Evolutionary conservation across 1,140 invertebrate species (phyloP).

Genomic region (Trachymyrmex septentrionalis): DNA sequence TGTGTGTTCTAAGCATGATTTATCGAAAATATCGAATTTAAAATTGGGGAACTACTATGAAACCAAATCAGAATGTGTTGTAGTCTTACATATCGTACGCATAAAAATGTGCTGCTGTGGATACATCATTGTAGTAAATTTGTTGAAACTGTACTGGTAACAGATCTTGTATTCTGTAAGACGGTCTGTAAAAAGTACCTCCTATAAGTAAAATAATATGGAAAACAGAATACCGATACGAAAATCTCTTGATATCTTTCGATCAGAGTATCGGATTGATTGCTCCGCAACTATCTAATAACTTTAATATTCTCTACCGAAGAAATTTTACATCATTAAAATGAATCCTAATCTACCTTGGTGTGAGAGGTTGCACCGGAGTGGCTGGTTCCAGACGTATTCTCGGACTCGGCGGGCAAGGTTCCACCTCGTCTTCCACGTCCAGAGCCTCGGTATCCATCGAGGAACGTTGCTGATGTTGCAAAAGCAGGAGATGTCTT

Average conservation of each 20-base stretch:
- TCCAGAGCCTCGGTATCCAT: constrained; percentile 93
- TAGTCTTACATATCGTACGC: constrained; percentile 53
- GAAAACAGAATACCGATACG: background rate
- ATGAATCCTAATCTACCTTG: constrained; percentile 72
- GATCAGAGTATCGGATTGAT: background rate
- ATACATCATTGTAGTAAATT: constrained; percentile 62
- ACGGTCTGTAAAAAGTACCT: constrained; percentile 54
- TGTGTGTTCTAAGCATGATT: background rate
- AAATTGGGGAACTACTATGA: constrained; percentile 12
- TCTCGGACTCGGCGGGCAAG: constrained; percentile 81
- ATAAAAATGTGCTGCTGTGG: constrained; percentile 46
- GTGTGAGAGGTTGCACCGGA: constrained; percentile 77
- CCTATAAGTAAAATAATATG: constrained; percentile 21
- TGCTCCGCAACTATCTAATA: background rate
- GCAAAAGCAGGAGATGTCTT: constrained; percentile 91
- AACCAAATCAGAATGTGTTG: constrained; percentile 44
- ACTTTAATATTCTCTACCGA: background rate
- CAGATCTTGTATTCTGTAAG: constrained; percentile 63
- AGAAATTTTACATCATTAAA: background rate
- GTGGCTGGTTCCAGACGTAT: constrained; percentile 82
- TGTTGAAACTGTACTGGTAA: constrained; percentile 54
- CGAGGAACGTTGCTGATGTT: constrained; percentile 94
- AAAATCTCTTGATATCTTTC: background rate
- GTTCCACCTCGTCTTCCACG: constrained; percentile 89
- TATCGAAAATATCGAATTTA: background rate